Evolutionary conservation across 2,113 vertebrate species (phyloP).

Genomic region (Eolophus roseicapilla): DNA sequence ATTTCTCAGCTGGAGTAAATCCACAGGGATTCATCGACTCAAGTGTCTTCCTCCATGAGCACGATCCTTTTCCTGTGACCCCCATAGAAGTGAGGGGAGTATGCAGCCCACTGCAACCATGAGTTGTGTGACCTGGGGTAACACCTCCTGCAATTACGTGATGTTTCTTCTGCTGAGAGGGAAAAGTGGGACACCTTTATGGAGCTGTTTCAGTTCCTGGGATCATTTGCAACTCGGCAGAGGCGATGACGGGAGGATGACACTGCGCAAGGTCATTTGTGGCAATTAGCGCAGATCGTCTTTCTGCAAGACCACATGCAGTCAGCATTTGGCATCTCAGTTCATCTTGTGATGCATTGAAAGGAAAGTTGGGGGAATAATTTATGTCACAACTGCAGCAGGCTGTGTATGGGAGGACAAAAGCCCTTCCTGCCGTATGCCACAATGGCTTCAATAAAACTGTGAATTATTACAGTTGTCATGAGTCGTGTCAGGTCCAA

Average conservation of each 20-base stretch:
- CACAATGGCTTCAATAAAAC: neutral
- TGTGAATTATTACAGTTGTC: neutral
- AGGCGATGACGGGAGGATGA: neutral
- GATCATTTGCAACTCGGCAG: neutral
- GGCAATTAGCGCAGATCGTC: neutral
- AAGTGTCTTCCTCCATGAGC: neutral
- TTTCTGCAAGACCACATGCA: neutral
- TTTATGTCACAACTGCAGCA: neutral
- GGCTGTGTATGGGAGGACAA: neutral
- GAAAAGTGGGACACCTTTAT: accelerated
- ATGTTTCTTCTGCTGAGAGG: neutral
- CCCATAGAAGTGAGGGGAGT: neutral
- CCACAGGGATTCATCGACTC: neutral
- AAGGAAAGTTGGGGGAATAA: neutral
- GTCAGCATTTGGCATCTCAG: neutral
- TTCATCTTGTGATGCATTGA: neutral
- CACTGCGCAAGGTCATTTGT: neutral
- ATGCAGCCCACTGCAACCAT: accelerated
- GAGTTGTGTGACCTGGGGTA: neutral
- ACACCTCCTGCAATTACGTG: accelerated
- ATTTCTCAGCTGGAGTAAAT: neutral
- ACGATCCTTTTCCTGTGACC: neutral
- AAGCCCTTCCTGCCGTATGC: neutral
- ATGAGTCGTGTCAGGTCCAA: accelerated
- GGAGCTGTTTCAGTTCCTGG: neutral